Evolutionary conservation across 2,888 invertebrate species (phyloP).

Genomic region (Philonicus albiceps): DNA sequence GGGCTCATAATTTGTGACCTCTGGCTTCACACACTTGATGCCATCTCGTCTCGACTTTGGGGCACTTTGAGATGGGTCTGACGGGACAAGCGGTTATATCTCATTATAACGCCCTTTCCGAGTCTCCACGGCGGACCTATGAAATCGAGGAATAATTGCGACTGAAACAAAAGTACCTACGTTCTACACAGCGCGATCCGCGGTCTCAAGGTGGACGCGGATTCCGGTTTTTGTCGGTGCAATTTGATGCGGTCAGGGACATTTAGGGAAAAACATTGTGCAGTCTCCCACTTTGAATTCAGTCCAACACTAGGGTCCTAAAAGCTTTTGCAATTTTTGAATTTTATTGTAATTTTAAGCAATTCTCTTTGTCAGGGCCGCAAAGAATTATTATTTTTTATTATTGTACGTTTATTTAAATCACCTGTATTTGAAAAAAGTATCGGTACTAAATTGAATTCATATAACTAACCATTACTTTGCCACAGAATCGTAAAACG

Average conservation of each 20-base stretch:
- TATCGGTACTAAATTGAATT: no score
- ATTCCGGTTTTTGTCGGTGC: background rate
- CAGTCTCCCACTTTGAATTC: background rate
- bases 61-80: constrained; percentile 33
- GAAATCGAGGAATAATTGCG: constrained; percentile 28
- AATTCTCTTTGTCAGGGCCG: no score
- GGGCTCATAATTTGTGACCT: constrained; percentile 42
- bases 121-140: background rate
- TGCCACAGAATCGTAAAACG: no score
- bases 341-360: no score
- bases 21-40: constrained; percentile 30
- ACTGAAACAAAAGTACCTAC: background rate
- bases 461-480: no score
- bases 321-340: background rate
- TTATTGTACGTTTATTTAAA: no score
- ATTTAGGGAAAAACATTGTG: background rate
- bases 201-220: background rate
- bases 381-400: no score
- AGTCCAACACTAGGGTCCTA: background rate
- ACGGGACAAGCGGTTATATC: constrained; percentile 30
- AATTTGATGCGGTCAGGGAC: background rate
- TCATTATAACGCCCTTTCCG: constrained; percentile 32
- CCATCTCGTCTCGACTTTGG: constrained; percentile 20
- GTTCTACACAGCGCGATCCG: background rate
- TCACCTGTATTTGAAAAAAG: no score